These are phyloP conservation scores for Anthophora plumipes DNA, from an alignment of 2,888 invertebrate species.

Conservation along the genomic window DNA sequence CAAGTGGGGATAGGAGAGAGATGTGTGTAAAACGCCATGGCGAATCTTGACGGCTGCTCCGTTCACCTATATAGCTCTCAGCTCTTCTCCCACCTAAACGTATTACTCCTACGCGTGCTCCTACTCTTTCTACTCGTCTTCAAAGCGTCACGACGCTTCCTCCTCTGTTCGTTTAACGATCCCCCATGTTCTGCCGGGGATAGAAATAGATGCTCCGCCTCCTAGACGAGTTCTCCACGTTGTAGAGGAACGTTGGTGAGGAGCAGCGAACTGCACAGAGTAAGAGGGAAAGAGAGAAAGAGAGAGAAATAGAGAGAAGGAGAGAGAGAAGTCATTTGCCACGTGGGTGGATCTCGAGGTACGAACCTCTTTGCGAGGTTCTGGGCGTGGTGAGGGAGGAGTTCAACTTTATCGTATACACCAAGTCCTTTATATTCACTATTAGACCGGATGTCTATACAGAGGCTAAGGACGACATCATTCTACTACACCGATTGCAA, in stretches of 20 bases:
- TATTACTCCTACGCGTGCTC: constrained; percentile 51
- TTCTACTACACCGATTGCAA: constrained; percentile 11
- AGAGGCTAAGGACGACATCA: constrained; percentile 1
- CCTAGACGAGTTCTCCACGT: constrained; percentile 76
- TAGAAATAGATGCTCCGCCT: constrained; percentile 83
- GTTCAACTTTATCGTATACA: constrained; percentile 70
- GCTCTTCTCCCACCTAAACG: constrained; percentile 28
- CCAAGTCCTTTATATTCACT: constrained; percentile 71
- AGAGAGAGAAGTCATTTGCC: constrained; percentile 62
- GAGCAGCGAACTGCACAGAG: constrained; percentile 4
- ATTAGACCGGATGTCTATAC: constrained; percentile 56
- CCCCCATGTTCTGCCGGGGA: constrained; percentile 54
- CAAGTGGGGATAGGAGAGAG: neutral
- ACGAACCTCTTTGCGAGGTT: constrained; percentile 66
- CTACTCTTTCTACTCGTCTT: constrained; percentile 47
- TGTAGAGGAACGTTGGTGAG: constrained; percentile 2
- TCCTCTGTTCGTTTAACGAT: constrained; percentile 63
- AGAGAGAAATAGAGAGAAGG: constrained; percentile 17
- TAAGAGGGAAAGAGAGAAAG: constrained; percentile 9
- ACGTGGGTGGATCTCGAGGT: constrained; percentile 72
- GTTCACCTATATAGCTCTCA: constrained; percentile 11
- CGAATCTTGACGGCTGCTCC: constrained; percentile 18
- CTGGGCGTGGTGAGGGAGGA: constrained; percentile 81
- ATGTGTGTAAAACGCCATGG: constrained; percentile 38
- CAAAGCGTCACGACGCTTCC: constrained; percentile 38